phyloP scores from a whole-genome alignment of 2,113 vertebrate genomes.

The Scopus umbretta region DNA sequence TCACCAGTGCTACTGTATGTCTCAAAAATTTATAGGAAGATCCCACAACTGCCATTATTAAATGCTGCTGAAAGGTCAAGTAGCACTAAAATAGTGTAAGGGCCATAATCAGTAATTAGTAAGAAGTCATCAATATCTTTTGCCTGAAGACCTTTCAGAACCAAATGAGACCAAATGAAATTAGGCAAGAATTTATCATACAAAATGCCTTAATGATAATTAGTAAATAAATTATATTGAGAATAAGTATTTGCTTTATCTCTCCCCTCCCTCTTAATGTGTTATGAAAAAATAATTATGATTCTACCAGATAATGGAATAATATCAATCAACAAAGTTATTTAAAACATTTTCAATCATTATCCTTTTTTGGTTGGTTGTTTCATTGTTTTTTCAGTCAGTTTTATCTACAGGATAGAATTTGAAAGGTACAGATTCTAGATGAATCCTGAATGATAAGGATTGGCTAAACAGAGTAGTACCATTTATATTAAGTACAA shows the following conservation, averaged over 20 bases:
- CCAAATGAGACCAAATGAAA: background rate
- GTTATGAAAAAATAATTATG: background rate
- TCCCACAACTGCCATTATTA: background rate
- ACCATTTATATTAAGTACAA: background rate
- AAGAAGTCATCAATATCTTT: background rate
- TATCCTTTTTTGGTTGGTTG: background rate
- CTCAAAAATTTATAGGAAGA: background rate
- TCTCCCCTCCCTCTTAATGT: background rate
- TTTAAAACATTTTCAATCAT: background rate
- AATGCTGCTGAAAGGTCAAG: background rate
- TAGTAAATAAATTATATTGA: background rate
- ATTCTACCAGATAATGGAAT: background rate
- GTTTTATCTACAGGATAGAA: background rate
- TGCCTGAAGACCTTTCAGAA: background rate
- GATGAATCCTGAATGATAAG: background rate
- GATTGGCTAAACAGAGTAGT: background rate
- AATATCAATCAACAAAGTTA: background rate
- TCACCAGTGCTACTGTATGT: background rate
- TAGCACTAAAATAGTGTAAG: background rate
- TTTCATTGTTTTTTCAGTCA: background rate
- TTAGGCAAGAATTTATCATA: background rate
- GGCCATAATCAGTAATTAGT: background rate
- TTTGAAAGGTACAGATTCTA: background rate
- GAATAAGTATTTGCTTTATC: background rate
- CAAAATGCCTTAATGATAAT: background rate